Percentiles rank a stretch among this genome's conserved stretches.
Conservation (phyloP, 2,888 invertebrate species). For the Amphipoea lucens region DNA sequence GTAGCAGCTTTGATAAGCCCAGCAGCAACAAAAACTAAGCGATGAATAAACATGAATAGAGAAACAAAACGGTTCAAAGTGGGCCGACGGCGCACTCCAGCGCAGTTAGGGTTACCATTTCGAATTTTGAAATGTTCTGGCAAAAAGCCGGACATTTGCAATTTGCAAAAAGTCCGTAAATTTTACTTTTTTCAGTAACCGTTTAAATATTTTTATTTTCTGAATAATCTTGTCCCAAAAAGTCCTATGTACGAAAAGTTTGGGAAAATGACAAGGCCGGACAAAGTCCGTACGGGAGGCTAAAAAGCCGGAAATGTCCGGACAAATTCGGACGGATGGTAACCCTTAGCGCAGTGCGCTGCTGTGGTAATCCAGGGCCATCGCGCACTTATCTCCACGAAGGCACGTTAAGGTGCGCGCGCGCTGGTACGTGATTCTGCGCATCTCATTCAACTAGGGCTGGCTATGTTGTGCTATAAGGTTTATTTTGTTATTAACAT, state of each 20-base stretch:
- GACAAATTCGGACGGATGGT: not conserved
- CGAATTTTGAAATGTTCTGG: not conserved
- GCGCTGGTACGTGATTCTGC: conserved; percentile 66
- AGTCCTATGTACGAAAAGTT: not conserved
- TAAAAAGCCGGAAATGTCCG: not conserved
- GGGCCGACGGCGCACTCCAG: conserved; percentile 43
- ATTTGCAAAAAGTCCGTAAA: not conserved
- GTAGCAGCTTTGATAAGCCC: conserved; percentile 55
- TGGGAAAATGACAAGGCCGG: not conserved
- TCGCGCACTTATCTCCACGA: conserved; percentile 69
- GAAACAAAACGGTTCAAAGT: conserved; percentile 60
- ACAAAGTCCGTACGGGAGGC: not conserved
- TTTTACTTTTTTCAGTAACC: not conserved
- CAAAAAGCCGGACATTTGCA: not conserved
- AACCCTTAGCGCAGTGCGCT: conserved; percentile 46
- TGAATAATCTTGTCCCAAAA: not conserved
- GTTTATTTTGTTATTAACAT: conserved; percentile 7
- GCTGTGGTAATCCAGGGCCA: conserved; percentile 67
- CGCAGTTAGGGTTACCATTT: conserved; percentile 15
- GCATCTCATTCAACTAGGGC: conserved; percentile 69
- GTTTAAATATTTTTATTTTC: not conserved
- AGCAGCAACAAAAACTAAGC: conserved; percentile 55
- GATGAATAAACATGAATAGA: conserved; percentile 64
- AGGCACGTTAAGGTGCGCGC: conserved; percentile 64
- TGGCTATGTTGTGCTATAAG: conserved; percentile 13